Evolutionary conservation across 2,888 invertebrate genomes (phyloP), one percentile per base, ranked within the genome.

Genomic region (Meiosimyza decipiens): DNA sequence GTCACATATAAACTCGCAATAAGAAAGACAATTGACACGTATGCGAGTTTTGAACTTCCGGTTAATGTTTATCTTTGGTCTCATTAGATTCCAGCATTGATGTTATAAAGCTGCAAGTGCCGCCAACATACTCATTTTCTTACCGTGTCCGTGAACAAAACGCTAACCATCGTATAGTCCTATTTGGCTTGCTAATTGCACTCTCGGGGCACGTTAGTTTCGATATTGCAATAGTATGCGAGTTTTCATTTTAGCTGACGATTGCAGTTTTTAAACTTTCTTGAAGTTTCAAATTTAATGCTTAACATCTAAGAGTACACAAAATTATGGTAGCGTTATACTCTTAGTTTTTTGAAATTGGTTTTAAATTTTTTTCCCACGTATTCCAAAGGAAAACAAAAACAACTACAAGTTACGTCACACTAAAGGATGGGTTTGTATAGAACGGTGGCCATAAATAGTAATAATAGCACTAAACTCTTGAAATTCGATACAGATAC

Each of bases 11-110:
- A 33, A 47, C 22, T 40, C 16, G 15, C 63, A 47, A 40, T 63
- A 33, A 40, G 66, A 33, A 16, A 66, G 54, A 54, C 66, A 40
- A 66, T 54, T 51, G 65, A 65, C 51, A 66, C 66, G 66, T 66
- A 66, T 66, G 54, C 28, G 54, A 33, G 33, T 52, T 40, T 66
- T 52, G 33, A 66, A 66, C 66, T 54, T 65, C 66, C 66, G 66
- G 54, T n/a, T n/a, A 11, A 40, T 66, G n/a, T 66, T 66, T 66
- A 51, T 54, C 52, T 66, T 66, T 54, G 54, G 66, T 66, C 52
- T 66, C 54, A 66, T 66, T 66, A 66, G 33, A 54, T 40, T 54
- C 54, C 47, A 54, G 54, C 33, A 40, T 7, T 40, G 40, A 40
- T 9, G 40, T 40, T 40, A 9, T 40, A 40, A 40, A 4, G 40